Base-by-base conservation (phyloP, 2,888 invertebrate genomes). In the Drosophila peninsularis region DNA sequence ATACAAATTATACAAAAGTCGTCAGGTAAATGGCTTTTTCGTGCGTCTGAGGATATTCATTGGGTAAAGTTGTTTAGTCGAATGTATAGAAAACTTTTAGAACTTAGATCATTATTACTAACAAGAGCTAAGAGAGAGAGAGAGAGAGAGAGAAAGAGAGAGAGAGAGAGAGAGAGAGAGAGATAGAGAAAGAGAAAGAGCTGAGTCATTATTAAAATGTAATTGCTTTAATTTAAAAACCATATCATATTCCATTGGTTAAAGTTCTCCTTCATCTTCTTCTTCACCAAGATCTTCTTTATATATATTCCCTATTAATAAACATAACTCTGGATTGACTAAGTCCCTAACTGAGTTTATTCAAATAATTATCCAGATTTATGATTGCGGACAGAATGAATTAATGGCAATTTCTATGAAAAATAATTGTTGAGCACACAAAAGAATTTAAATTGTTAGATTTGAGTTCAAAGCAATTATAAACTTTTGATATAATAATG, bases 81-180 rank as follows among this genome's bases (percentile, higher is more conserved):
- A 10, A 21, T 21, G 1, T 10, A 14, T 44, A 17, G 7, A 39
- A 17, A 17, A 39, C 2, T 17, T 39, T 17, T 4, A 27, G n/a
- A 45, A 27, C 13, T 47, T 30, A 47, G 17, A 30, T 47, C 47
- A 47, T 30, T 13, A 11, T 13, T 47, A 30, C 47, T n/a, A n/a
- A n/a, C n/a, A n/a, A n/a, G 21, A 11, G 13, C n/a, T n/a, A n/a
- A 21, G 14, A 14, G 11, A 13, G 14, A 24, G 1, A 14, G 13
- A n/a, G 7, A 42, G 19, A 5, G 42, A 42, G 21, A 6, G 13
- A 21, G 42, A 42, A 14, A 6, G 13, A 21, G 14, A 4, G 9
- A 24, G 24, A 14, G 21, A 11, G 13, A 21, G 14, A 14, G 11
- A 13, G 14, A 24, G 1, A 14, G 13, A n/a, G 7, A 42, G 19